A percentile compares a stretch with the other conserved stretches of the same genome.
Evolutionary conservation across 2,888 invertebrate species (phyloP).

Genomic region (Molorchus minor): DNA sequence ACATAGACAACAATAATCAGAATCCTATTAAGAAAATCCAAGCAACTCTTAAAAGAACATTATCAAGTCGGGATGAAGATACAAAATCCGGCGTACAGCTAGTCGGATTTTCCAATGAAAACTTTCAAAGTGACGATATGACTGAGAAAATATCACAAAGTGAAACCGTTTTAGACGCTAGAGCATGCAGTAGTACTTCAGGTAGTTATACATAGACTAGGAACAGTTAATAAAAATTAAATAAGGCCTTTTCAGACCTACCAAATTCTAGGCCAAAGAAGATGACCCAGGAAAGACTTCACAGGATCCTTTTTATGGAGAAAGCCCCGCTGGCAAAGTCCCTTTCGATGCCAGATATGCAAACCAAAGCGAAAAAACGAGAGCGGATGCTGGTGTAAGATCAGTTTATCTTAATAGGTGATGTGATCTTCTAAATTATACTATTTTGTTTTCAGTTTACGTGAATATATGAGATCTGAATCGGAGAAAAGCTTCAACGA

Average conservation of each 20-base stretch:
- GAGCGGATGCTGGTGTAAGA: slow-evolving; percentile 77
- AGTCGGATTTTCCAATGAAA: slow-evolving; percentile 59
- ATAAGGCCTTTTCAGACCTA: slow-evolving; percentile 35
- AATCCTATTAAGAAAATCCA: slow-evolving; percentile 59
- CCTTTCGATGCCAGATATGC: slow-evolving; percentile 85
- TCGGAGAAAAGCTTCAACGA: slow-evolving; percentile 82
- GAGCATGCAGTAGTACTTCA: slow-evolving; percentile 55
- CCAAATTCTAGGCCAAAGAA: slow-evolving; percentile 49
- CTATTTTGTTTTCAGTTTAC: slow-evolving; percentile 64
- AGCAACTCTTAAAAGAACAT: slow-evolving; percentile 64
- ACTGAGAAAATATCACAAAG: slow-evolving; percentile 41
- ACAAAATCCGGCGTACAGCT: slow-evolving; percentile 55
- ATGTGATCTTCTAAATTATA: neutral
- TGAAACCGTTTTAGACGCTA: slow-evolving; percentile 49
- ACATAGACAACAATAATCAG: slow-evolving; percentile 52
- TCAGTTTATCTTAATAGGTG: neutral
- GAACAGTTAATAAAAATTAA: neutral
- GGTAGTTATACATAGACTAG: slow-evolving; percentile 41
- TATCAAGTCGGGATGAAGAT: slow-evolving; percentile 63
- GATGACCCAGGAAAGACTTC: slow-evolving; percentile 63
- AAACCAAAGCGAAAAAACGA: slow-evolving; percentile 76
- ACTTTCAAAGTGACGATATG: slow-evolving; percentile 51
- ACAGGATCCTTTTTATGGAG: slow-evolving; percentile 50
- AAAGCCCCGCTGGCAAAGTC: slow-evolving; percentile 79
- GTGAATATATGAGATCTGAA: slow-evolving; percentile 79